phyloP scores from a whole-genome alignment of 2,797 vertebrate species.

The Ara ararauna region DNA sequence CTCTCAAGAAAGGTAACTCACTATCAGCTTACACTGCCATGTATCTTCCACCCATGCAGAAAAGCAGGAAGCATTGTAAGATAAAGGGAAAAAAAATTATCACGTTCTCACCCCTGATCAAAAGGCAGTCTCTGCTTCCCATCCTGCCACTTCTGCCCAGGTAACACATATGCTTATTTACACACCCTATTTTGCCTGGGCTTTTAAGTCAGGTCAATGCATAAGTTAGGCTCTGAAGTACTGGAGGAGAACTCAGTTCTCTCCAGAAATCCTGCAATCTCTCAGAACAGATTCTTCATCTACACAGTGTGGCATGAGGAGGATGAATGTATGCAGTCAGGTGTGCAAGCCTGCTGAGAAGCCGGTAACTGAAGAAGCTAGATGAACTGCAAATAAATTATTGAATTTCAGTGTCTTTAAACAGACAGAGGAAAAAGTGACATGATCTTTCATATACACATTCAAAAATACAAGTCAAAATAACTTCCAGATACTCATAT shows the following conservation, averaged over 20 bases:
- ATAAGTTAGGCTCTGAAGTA: background rate
- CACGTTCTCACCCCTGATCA: accelerated
- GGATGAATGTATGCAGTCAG: accelerated
- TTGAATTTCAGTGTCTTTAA: background rate
- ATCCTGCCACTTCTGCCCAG: background rate
- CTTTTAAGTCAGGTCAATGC: background rate
- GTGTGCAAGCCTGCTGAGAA: background rate
- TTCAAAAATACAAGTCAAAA: background rate
- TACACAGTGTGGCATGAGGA: background rate
- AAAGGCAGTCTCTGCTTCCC: background rate
- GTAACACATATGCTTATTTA: background rate
- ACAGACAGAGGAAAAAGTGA: background rate
- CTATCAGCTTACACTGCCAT: background rate
- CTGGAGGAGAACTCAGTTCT: background rate
- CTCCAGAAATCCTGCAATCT: background rate
- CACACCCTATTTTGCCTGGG: background rate
- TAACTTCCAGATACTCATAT: background rate
- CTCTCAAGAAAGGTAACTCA: background rate
- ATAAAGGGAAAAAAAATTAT: background rate
- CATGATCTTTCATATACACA: background rate
- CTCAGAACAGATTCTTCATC: background rate
- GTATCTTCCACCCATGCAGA: background rate
- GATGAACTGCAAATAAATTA: background rate
- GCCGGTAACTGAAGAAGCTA: background rate
- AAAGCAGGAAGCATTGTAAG: background rate